phyloP scores from a whole-genome alignment of 2,888 invertebrate species.

The Cristatella mucedo region DNA sequence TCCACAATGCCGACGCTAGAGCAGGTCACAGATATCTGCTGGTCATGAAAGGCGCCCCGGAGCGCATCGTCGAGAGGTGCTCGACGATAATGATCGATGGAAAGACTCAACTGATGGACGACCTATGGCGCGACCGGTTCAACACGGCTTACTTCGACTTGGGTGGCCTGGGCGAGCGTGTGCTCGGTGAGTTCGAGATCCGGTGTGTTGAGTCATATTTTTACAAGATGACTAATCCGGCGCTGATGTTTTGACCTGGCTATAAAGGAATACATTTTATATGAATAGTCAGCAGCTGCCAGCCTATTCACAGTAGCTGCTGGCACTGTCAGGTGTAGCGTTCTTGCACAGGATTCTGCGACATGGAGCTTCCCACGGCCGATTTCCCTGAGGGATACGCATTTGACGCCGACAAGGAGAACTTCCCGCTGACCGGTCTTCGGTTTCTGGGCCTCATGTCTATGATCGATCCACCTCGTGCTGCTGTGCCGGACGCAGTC shows the following conservation, averaged over 20 bases:
- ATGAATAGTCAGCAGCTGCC: too few relatives aligned
- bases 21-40: conserved; percentile 28
- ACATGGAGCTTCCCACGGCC: conserved; percentile 18
- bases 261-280: too few relatives aligned
- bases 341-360: conserved; percentile 42
- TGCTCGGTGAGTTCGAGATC: conserved; percentile 41
- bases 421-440: conserved; percentile 51
- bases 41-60: conserved; percentile 39
- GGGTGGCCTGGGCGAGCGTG: conserved; percentile 78
- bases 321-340: conserved; percentile 15
- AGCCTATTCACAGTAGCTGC: not conserved
- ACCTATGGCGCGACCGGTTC: conserved; percentile 11
- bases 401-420: conserved; percentile 52
- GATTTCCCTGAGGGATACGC: conserved; percentile 44
- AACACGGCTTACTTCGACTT: conserved; percentile 54
- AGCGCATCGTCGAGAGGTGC: conserved; percentile 12
- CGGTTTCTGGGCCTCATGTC: conserved; percentile 52
- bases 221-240: too few relatives aligned
- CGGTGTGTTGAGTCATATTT: too few relatives aligned
- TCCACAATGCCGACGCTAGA: conserved; percentile 76
- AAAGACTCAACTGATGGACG: conserved; percentile 9
- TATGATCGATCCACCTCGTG: conserved; percentile 56
- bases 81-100: conserved; percentile 12
- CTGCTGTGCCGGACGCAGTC: conserved; percentile 53
- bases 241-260: too few relatives aligned